A percentile compares a stretch with the other conserved stretches of the same genome.
Conservation (phyloP, 2,113 vertebrate species). For the Opisthocomus hoazin region DNA sequence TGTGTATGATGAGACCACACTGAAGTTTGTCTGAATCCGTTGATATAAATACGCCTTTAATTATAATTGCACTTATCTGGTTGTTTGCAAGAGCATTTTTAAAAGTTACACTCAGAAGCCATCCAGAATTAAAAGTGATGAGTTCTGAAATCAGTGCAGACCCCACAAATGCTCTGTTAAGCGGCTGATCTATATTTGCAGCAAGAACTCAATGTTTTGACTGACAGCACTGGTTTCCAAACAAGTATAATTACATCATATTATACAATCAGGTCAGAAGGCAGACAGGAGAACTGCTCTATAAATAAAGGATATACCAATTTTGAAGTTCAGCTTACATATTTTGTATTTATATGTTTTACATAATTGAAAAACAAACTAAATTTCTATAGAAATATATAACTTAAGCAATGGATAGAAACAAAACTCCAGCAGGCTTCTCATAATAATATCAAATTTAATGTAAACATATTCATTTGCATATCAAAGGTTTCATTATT, state of each 20-base stretch:
- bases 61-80: not conserved
- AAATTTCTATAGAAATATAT: not conserved
- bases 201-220: not conserved
- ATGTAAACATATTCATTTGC: not conserved
- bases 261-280: not conserved
- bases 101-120: not conserved
- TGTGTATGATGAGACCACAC: not conserved
- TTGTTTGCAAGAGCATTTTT: not conserved
- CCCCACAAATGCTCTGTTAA: not conserved
- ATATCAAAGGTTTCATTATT: constrained; percentile 2
- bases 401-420: not conserved
- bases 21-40: not conserved
- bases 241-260: not conserved
- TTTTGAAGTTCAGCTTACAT: not conserved
- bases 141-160: not conserved
- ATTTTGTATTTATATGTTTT: not conserved
- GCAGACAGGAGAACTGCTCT: not conserved
- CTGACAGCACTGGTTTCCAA: not conserved
- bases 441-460: not conserved
- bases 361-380: not conserved
- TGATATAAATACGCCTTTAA: not conserved
- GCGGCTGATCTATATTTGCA: not conserved
- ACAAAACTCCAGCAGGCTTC: not conserved
- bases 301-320: not conserved
- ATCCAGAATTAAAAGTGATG: not conserved